These are phyloP conservation scores for Adrianichthys oophorus DNA, from an alignment of 2,797 vertebrate genomes.

Conservation along the genomic window DNA sequence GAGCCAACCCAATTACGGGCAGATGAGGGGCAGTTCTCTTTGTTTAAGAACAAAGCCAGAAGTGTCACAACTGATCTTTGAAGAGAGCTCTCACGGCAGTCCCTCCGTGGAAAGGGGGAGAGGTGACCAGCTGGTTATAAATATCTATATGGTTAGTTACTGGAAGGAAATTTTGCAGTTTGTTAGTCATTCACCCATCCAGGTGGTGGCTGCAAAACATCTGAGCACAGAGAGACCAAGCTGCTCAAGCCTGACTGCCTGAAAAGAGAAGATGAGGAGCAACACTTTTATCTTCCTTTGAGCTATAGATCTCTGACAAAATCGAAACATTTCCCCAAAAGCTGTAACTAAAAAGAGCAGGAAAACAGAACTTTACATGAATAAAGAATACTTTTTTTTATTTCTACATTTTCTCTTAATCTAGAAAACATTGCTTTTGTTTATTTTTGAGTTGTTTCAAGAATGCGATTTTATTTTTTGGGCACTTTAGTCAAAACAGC, in stretches of 20 bases:
- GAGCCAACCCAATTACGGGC: slow-evolving; percentile 79
- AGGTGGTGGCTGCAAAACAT: slow-evolving; percentile 80
- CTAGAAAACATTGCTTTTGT: background rate
- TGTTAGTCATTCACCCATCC: slow-evolving; percentile 79
- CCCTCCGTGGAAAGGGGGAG: slow-evolving; percentile 53
- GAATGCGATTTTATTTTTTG: too few species aligned
- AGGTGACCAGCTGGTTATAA: slow-evolving; percentile 83
- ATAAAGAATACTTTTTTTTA: background rate
- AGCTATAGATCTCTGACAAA: too few species aligned
- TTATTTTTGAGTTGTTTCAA: too few species aligned
- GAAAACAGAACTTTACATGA: slow-evolving; percentile 1
- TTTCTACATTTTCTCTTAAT: background rate
- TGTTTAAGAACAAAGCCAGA: slow-evolving; percentile 84
- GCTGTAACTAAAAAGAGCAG: too few species aligned
- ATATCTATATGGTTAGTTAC: slow-evolving; percentile 84
- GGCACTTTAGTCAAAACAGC: too few species aligned
- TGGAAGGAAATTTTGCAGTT: slow-evolving; percentile 81
- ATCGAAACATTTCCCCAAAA: too few species aligned
- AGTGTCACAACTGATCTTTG: slow-evolving; percentile 83
- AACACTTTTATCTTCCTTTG: too few species aligned
- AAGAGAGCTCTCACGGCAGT: slow-evolving; percentile 73
- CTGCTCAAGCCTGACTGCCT: slow-evolving; percentile 63
- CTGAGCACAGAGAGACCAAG: slow-evolving; percentile 53
- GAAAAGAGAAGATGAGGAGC: slow-evolving; percentile 9
- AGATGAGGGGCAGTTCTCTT: slow-evolving; percentile 82